These are phyloP conservation scores for Varanus komodoensis DNA, from an alignment of 2,113 vertebrate species.

Conservation along the genomic window DNA sequence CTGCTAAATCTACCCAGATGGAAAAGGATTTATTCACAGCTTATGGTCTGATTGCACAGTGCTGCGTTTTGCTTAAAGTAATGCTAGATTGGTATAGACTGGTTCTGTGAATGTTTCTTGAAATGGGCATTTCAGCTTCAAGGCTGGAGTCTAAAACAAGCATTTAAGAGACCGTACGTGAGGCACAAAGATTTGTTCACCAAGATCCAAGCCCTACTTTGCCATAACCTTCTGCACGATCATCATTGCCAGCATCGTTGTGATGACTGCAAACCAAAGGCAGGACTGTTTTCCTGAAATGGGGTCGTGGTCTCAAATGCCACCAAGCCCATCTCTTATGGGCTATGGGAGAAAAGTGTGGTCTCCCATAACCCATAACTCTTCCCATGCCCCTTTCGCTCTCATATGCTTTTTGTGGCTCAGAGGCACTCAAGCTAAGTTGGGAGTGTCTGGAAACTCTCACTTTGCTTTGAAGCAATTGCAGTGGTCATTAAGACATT, in stretches of 20 bases:
- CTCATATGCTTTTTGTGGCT: neutral
- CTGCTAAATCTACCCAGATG: neutral
- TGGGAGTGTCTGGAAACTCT: too few species aligned
- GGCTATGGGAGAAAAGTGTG: neutral
- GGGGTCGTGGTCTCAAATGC: neutral
- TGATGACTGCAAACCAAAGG: neutral
- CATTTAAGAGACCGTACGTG: neutral
- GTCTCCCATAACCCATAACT: too few species aligned
- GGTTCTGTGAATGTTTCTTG: neutral
- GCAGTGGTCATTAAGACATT: too few species aligned
- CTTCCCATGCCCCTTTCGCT: neutral
- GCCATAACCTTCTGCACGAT: neutral
- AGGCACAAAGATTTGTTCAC: too few species aligned
- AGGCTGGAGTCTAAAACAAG: neutral
- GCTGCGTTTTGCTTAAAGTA: neutral
- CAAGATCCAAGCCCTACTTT: too few species aligned
- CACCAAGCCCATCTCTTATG: neutral
- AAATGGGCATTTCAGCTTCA: neutral
- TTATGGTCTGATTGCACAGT: neutral
- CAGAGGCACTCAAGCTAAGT: too few species aligned
- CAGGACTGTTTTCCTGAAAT: neutral
- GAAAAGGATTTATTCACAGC: neutral
- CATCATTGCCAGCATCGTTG: neutral
- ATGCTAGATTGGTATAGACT: neutral
- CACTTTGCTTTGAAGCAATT: too few species aligned